Conservation (phyloP, 2,113 vertebrate species). For the Chinchilla lanigera region DNA sequence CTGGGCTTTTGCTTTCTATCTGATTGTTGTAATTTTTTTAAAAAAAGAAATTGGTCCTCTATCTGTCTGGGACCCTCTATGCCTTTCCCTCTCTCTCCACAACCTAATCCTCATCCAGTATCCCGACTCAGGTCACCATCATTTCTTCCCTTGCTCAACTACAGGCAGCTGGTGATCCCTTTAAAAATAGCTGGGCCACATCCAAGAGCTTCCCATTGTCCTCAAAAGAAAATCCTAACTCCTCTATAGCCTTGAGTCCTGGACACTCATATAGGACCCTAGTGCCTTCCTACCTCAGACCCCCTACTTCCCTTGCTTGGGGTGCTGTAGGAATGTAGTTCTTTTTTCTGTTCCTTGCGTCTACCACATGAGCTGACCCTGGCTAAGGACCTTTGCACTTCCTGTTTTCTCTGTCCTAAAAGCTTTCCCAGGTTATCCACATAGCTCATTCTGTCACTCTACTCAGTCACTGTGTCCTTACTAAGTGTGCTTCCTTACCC, state of each 20-base stretch:
- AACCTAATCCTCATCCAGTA: neutral
- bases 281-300: neutral
- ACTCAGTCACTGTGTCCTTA: neutral
- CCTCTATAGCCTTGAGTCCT: neutral
- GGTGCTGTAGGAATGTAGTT: neutral
- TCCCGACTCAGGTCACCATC: neutral
- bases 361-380: neutral
- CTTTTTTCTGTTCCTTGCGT: neutral
- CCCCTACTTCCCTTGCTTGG: neutral
- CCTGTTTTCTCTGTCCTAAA: neutral
- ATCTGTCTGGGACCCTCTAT: neutral
- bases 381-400: neutral
- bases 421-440: neutral
- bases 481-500: neutral
- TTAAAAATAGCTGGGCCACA: neutral
- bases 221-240: neutral
- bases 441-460: neutral
- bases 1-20: constrained; percentile 18
- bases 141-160: neutral
- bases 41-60: neutral
- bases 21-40: neutral
- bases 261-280: neutral
- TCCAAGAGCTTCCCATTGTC: neutral
- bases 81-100: neutral
- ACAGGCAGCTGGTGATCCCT: neutral